A percentile compares a stretch with the other conserved stretches of the same genome.
These are phyloP conservation scores for Nebria brevicollis DNA, from an alignment of 2,888 invertebrate genomes.

Conservation along the genomic window DNA sequence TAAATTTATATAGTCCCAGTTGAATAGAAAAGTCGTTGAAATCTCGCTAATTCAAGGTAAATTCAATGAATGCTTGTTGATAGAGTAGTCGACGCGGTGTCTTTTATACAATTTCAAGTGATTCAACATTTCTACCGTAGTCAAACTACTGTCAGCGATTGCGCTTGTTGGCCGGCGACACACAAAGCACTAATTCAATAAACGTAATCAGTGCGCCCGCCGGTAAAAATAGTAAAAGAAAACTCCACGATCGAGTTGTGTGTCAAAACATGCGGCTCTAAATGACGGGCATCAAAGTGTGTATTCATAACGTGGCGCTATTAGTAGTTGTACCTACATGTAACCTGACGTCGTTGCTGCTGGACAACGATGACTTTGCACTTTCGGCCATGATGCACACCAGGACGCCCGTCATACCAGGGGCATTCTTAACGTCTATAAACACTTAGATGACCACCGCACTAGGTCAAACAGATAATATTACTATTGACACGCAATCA, in stretches of 20 bases:
- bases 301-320: constrained; percentile 1
- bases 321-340: background rate
- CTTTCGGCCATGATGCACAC: background rate
- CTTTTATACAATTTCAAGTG: constrained; percentile 12
- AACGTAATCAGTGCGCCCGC: constrained; percentile 4
- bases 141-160: background rate
- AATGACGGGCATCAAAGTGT: constrained; percentile 17
- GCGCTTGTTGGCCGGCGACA: background rate
- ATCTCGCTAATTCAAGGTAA: background rate
- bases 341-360: constrained; percentile 9
- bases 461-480: background rate
- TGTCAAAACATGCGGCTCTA: constrained; percentile 16
- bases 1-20: no score
- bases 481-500: background rate
- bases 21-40: background rate
- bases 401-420: background rate
- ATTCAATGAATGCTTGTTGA: constrained; percentile 4
- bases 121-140: background rate
- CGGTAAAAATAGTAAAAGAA: constrained; percentile 3
- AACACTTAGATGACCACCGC: background rate
- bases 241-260: constrained; percentile 1
- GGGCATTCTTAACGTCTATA: constrained; percentile 3
- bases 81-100: background rate
- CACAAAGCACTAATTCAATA: constrained; percentile 22
- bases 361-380: constrained; percentile 12